Conservation (phyloP, 2,888 invertebrate genomes). For the Homarus gammarus region DNA sequence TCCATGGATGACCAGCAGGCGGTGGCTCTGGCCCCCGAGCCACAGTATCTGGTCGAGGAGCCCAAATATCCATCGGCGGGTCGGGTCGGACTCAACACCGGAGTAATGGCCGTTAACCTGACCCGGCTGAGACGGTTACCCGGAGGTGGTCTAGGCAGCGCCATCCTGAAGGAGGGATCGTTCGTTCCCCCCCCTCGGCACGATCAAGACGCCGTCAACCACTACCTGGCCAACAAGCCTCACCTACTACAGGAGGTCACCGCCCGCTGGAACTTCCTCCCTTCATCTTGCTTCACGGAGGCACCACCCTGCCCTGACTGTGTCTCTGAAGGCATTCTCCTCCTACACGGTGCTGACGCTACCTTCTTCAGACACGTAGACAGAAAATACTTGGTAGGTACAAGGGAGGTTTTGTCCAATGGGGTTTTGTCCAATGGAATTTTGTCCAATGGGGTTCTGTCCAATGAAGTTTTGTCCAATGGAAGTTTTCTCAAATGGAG, state of each 20-base stretch:
- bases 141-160: constrained; percentile 50
- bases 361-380: constrained; percentile 69
- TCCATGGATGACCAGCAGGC: constrained; percentile 79
- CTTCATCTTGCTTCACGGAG: constrained; percentile 49
- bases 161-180: constrained; percentile 27
- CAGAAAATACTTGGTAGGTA: constrained; percentile 65
- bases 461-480: background rate
- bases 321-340: constrained; percentile 59
- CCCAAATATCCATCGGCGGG: constrained; percentile 60
- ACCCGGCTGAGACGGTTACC: constrained; percentile 79
- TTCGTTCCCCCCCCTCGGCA: constrained; percentile 78
- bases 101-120: constrained; percentile 81
- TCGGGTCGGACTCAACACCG: constrained; percentile 81
- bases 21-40: constrained; percentile 80
- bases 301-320: constrained; percentile 64
- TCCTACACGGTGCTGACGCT: constrained; percentile 73
- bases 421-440: too few relatives aligned
- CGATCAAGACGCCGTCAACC: constrained; percentile 82
- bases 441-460: background rate
- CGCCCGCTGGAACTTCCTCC: constrained; percentile 64
- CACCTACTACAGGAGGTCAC: constrained; percentile 78
- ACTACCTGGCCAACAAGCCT: constrained; percentile 80
- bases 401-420: background rate
- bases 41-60: constrained; percentile 72
- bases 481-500: background rate